These are phyloP conservation scores for Sebastes reedi DNA, from an alignment of 2,797 vertebrate species.

Conservation along the genomic window DNA sequence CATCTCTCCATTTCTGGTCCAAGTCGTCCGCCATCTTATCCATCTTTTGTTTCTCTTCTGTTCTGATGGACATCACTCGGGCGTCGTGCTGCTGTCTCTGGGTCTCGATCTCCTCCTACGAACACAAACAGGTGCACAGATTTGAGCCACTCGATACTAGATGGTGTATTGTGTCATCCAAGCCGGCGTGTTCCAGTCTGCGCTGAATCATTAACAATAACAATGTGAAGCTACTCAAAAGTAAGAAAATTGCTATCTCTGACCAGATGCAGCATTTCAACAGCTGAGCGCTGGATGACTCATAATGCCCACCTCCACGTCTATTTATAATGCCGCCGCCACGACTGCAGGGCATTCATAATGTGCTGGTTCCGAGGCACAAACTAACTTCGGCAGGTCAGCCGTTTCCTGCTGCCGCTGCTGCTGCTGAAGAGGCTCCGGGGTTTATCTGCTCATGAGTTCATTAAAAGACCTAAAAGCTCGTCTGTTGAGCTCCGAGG, in stretches of 20 bases:
- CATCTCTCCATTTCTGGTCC: slow-evolving; percentile 96
- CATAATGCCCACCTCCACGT: slow-evolving; percentile 31
- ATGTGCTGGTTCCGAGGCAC: slow-evolving; percentile 1
- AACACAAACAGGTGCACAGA: background rate
- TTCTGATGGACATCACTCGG: slow-evolving; percentile 87
- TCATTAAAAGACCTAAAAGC: slow-evolving; percentile 19
- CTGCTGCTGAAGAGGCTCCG: slow-evolving; percentile 13
- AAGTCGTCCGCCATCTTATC: slow-evolving; percentile 94
- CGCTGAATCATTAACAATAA: background rate
- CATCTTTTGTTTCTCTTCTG: slow-evolving; percentile 94
- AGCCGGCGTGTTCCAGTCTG: background rate
- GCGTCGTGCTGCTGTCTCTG: slow-evolving; percentile 93
- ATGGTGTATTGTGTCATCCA: background rate
- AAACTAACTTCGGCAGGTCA: slow-evolving; percentile 22
- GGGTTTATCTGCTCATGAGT: slow-evolving; percentile 19
- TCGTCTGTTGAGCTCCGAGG: background rate
- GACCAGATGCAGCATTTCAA: slow-evolving; percentile 25
- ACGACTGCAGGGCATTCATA: background rate
- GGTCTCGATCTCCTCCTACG: slow-evolving; percentile 91
- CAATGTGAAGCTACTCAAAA: background rate
- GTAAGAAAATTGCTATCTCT: background rate
- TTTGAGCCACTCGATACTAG: background rate
- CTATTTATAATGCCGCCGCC: slow-evolving; percentile 30
- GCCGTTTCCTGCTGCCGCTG: slow-evolving; percentile 14
- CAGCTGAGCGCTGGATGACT: slow-evolving; percentile 30